Evolutionary conservation across 2,113 vertebrate species (phyloP).

Genomic region (Sylvia atricapilla): DNA sequence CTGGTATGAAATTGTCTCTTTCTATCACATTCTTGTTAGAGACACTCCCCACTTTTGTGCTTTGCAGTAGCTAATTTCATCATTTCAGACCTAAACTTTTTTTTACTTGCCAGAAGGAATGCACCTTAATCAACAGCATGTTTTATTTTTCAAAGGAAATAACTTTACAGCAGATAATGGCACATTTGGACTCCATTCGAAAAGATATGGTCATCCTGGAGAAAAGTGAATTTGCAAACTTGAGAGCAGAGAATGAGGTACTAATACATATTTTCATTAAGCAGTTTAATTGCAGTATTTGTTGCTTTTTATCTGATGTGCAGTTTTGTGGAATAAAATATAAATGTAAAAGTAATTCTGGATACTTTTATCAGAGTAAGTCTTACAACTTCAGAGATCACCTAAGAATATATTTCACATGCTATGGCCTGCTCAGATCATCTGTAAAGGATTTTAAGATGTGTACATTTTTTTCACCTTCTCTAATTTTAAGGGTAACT

Average conservation of each 20-base stretch:
- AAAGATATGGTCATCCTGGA: slow-evolving; percentile 99
- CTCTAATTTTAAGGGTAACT: background rate
- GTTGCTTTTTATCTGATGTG: background rate
- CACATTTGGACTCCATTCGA: slow-evolving; percentile 92
- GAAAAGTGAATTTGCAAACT: slow-evolving; percentile 96
- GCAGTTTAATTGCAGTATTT: background rate
- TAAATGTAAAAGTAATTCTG: background rate
- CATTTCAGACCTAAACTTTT: background rate
- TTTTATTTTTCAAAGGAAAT: slow-evolving; percentile 83
- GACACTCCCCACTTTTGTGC: background rate
- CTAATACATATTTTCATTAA: background rate
- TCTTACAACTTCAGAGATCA: background rate
- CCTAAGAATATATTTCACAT: background rate
- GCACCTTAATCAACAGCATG: background rate
- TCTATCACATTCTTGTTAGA: background rate
- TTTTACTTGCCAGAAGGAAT: background rate
- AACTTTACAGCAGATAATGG: slow-evolving; percentile 92
- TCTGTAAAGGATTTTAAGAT: background rate
- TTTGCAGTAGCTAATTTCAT: background rate
- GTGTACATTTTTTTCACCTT: background rate
- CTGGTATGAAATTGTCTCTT: background rate
- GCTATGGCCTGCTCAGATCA: background rate
- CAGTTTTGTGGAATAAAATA: background rate
- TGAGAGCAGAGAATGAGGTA: slow-evolving; percentile 91
- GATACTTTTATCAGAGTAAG: background rate